Evolutionary conservation across 2,113 vertebrate genomes (phyloP).

Genomic region (Myanophis thanlyinensis): DNA sequence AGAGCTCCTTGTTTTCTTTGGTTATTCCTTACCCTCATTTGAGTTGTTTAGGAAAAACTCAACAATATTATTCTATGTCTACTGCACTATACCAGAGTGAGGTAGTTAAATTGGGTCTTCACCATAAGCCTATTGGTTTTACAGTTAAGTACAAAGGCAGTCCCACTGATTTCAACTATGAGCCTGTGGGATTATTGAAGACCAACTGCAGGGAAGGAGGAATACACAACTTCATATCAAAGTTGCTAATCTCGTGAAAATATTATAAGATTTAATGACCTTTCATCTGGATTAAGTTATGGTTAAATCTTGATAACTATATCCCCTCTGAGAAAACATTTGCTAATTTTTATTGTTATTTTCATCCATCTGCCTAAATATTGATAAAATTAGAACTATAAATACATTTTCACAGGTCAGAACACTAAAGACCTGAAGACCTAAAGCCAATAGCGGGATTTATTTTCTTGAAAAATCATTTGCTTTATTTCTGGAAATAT

Average conservation of each 20-base stretch:
- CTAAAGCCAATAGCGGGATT: constrained; percentile 36
- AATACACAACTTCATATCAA: background rate
- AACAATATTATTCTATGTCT: background rate
- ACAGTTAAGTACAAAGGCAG: background rate
- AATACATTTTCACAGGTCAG: constrained; percentile 16
- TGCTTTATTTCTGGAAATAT: constrained; percentile 78
- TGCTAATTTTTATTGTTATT: background rate
- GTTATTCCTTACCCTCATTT: background rate
- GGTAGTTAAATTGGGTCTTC: background rate
- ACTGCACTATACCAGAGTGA: background rate
- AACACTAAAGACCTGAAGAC: constrained; percentile 43
- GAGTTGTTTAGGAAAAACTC: background rate
- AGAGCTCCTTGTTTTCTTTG: constrained; percentile 32
- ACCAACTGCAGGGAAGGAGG: background rate
- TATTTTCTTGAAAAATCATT: constrained; percentile 82
- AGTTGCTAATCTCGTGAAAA: background rate
- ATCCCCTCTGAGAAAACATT: background rate
- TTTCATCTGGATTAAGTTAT: background rate
- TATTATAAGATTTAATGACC: background rate
- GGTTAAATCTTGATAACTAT: background rate
- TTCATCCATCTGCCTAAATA: background rate
- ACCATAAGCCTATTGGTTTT: background rate
- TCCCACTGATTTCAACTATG: background rate
- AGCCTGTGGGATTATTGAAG: background rate
- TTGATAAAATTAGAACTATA: background rate